Evolutionary conservation across 1,140 invertebrate genomes (phyloP).

Genomic region (Drosophila willistoni): DNA sequence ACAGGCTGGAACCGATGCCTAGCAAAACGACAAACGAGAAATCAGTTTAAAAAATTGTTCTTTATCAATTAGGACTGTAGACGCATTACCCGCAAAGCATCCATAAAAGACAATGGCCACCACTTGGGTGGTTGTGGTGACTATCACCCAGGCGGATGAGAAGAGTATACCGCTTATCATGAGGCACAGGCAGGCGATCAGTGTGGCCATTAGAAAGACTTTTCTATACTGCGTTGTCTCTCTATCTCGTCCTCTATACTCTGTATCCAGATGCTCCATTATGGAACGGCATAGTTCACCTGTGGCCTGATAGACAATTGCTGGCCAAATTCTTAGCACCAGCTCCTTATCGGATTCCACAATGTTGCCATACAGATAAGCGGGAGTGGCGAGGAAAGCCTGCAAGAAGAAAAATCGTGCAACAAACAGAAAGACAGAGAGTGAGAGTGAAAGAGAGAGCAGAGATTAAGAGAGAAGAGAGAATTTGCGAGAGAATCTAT

Average conservation of each 20-base stretch:
- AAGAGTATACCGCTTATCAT: slow-evolving; percentile 78
- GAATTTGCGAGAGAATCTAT: neutral
- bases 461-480: slow-evolving; percentile 1
- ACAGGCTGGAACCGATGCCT: slow-evolving; percentile 79
- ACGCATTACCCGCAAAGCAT: slow-evolving; percentile 70
- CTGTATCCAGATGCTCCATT: slow-evolving; percentile 74
- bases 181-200: slow-evolving; percentile 72
- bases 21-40: neutral
- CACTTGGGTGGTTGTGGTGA: slow-evolving; percentile 76
- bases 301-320: slow-evolving; percentile 79
- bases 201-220: slow-evolving; percentile 70
- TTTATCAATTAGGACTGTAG: neutral
- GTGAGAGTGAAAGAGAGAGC: neutral
- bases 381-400: slow-evolving; percentile 80
- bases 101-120: slow-evolving; percentile 80
- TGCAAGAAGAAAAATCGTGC: slow-evolving; percentile 17
- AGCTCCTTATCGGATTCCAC: slow-evolving; percentile 81
- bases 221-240: slow-evolving; percentile 71
- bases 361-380: slow-evolving; percentile 78
- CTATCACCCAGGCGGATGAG: slow-evolving; percentile 77
- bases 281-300: slow-evolving; percentile 78
- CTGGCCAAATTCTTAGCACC: slow-evolving; percentile 79
- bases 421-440: neutral
- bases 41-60: neutral
- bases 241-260: slow-evolving; percentile 72